Evolutionary conservation across 2,888 invertebrate genomes (phyloP), one percentile per base, ranked within the genome.

Genomic region (Nomada hirtipes): DNA sequence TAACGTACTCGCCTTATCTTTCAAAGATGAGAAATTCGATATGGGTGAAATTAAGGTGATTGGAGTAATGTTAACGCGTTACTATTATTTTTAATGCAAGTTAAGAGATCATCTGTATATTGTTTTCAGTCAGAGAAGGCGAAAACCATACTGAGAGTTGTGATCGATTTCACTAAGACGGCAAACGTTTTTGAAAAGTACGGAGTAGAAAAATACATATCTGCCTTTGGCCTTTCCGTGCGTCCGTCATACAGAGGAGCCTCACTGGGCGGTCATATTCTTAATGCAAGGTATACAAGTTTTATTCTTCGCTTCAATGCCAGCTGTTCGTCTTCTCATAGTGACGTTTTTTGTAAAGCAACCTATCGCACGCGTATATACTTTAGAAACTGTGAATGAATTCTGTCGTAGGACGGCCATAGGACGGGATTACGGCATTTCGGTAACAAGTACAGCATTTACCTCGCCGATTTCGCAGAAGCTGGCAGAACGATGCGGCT

Each of bases 171-270:
- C 4, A 29, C 44, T 0, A 72, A 89, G 1, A 70, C 87, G 29
- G 88, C 86, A 4, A 82, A 92, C 44, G 65, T 88, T 4, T 91
- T 82, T 20, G 81, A 91, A 53, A 79, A 73, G 36, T 92, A 88
- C 26, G 88, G 87, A 0, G 88, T 91, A 0, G 89, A 91, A 50
- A 86, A 83, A 57, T 93, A 92, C 80, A 77, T 94, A 63, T 67
- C 69, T 23, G 93, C 93, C 4, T 52, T 92, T 76, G 94, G 94
- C 0, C 86, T 94, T 29, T 89, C 89, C 7, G 93, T 93, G 15
- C 42, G 89, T 2, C 90, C 91, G 2, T 78, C 82, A 4, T 93
- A 89, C 70, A 85, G 93, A 67, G 94, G 94, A 29, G 90, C 92
- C 70, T 89, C 90, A 18, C 71, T 92, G 7, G 92, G 90, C 10